Evolutionary conservation across 2,888 invertebrate species (phyloP).

Genomic region (Eristalinus aeneus): DNA sequence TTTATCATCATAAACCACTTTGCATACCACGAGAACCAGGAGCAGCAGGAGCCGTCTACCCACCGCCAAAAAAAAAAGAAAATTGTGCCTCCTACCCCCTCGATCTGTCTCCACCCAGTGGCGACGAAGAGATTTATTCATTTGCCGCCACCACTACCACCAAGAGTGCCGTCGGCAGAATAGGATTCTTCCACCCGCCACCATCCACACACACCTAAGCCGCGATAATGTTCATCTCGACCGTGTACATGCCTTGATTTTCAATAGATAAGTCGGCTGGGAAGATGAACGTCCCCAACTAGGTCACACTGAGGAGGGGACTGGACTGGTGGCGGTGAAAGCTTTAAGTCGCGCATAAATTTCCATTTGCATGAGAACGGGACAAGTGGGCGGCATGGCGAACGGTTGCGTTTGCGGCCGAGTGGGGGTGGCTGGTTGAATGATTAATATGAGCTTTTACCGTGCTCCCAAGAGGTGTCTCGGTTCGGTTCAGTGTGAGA

Average conservation of each 20-base stretch:
- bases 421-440: slow-evolving; percentile 1
- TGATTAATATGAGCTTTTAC: slow-evolving; percentile 38
- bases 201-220: background rate
- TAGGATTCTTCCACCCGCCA: background rate
- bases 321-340: slow-evolving; percentile 14
- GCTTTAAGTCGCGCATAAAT: slow-evolving; percentile 46
- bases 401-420: too few species aligned
- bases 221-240: background rate
- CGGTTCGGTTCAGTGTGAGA: background rate
- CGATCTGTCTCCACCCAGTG: background rate
- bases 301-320: background rate
- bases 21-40: background rate
- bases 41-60: background rate
- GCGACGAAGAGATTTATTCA: background rate
- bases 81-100: background rate
- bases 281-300: background rate
- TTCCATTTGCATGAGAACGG: slow-evolving; percentile 38
- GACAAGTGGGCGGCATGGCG: background rate
- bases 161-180: too few species aligned
- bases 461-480: background rate
- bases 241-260: background rate
- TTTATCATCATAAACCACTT: background rate
- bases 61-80: background rate
- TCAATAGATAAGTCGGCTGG: background rate
- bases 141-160: background rate